Conservation (phyloP, 2,113 vertebrate species). For the Ursus arctos region DNA sequence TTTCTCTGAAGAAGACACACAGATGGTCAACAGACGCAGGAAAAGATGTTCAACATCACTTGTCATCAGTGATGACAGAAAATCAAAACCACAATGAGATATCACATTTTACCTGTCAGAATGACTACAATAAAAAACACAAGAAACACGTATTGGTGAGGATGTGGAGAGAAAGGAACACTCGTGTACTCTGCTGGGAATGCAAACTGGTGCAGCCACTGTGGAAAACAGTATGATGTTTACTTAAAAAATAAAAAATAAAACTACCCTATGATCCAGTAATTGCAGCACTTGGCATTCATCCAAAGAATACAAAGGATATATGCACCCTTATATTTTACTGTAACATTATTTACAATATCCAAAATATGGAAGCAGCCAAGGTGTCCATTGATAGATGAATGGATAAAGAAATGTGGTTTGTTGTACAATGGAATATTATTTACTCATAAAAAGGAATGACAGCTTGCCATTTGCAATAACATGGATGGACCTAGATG, state of each 20-base stretch:
- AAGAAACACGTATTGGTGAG: neutral
- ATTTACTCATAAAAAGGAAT: neutral
- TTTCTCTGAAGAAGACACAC: neutral
- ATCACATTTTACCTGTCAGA: neutral
- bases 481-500: neutral
- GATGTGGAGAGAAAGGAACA: neutral
- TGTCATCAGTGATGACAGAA: neutral
- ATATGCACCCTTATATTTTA: neutral
- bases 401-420: neutral
- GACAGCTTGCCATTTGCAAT: neutral
- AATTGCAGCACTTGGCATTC: neutral
- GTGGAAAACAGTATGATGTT: neutral
- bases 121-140: neutral
- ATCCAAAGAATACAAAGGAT: neutral
- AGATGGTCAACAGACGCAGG: neutral
- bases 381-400: neutral
- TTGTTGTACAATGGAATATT: neutral
- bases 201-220: neutral
- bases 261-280: neutral
- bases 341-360: neutral
- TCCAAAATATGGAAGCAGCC: neutral
- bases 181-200: neutral
- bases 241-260: neutral
- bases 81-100: neutral
- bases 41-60: neutral